These are phyloP conservation scores for Helogale parvula DNA, from an alignment of 2,113 vertebrate genomes.

Conservation along the genomic window DNA sequence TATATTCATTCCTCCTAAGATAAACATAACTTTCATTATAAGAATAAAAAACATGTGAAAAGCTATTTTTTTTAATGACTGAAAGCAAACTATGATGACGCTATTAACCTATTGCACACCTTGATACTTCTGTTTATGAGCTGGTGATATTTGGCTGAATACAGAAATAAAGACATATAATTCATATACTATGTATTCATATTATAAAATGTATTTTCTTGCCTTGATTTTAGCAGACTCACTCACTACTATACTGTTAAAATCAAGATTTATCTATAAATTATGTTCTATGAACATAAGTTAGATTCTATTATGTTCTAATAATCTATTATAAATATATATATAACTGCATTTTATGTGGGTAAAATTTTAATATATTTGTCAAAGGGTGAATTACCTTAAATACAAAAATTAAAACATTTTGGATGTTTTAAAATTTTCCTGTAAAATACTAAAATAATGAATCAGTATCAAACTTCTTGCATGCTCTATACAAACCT, in stretches of 20 bases:
- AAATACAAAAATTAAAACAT: background rate
- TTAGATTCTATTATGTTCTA: background rate
- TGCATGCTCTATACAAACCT: background rate
- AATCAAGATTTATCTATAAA: slow-evolving; percentile 42
- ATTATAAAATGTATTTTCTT: slow-evolving; percentile 19
- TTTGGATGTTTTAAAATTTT: background rate
- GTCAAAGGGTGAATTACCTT: background rate
- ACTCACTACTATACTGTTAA: background rate
- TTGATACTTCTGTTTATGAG: background rate
- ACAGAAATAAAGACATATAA: background rate
- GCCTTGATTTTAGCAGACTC: background rate
- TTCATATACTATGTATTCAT: background rate
- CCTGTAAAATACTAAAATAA: background rate
- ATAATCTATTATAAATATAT: slow-evolving; percentile 9
- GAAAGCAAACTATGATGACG: background rate
- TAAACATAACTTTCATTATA: background rate
- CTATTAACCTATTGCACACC: background rate
- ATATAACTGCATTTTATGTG: background rate
- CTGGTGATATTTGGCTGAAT: background rate
- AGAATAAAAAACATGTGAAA: background rate
- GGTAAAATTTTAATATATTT: background rate
- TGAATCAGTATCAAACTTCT: background rate
- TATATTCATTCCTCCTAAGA: background rate
- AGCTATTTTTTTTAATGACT: background rate
- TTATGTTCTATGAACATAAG: background rate